phyloP scores from a whole-genome alignment of 2,888 invertebrate species.

The Congeria kusceri region DNA sequence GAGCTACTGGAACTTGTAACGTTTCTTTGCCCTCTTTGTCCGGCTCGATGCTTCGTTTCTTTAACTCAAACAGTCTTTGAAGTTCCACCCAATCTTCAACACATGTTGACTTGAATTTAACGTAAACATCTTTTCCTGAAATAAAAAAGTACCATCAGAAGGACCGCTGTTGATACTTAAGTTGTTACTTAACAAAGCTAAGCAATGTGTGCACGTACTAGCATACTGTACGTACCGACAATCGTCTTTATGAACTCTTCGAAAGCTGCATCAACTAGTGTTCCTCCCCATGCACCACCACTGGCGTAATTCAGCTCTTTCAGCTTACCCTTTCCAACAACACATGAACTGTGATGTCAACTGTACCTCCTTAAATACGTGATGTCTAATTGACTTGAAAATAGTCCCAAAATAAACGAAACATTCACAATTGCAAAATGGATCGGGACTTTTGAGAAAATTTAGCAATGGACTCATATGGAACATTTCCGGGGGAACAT shows the following conservation, averaged over 20 bases:
- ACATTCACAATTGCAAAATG: too few species aligned
- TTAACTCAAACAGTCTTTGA: conserved; percentile 66
- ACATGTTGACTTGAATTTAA: conserved; percentile 38
- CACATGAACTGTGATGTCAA: conserved; percentile 24
- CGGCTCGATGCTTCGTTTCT: conserved; percentile 60
- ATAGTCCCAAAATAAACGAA: too few species aligned
- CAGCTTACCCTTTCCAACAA: conserved; percentile 14
- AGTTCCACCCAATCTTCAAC: conserved; percentile 63
- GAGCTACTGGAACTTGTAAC: conserved; percentile 55
- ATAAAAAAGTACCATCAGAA: not conserved
- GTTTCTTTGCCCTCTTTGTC: conserved; percentile 50
- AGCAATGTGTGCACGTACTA: too few species aligned
- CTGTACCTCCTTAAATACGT: conserved; percentile 36
- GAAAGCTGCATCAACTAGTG: conserved; percentile 22
- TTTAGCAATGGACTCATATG: too few species aligned
- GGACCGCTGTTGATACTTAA: too few species aligned
- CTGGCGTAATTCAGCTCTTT: conserved; percentile 19
- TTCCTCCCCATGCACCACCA: conserved; percentile 15
- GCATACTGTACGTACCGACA: conserved; percentile 3
- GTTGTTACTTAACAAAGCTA: too few species aligned
- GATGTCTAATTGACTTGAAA: too few species aligned
- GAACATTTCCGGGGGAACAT: too few species aligned
- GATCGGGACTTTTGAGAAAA: too few species aligned
- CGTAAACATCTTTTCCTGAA: conserved; percentile 42
- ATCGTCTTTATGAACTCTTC: conserved; percentile 14